Percentiles rank a stretch among this genome's conserved stretches.
These are phyloP conservation scores for Eledona agricola DNA, from an alignment of 2,888 invertebrate genomes.

Conservation along the genomic window DNA sequence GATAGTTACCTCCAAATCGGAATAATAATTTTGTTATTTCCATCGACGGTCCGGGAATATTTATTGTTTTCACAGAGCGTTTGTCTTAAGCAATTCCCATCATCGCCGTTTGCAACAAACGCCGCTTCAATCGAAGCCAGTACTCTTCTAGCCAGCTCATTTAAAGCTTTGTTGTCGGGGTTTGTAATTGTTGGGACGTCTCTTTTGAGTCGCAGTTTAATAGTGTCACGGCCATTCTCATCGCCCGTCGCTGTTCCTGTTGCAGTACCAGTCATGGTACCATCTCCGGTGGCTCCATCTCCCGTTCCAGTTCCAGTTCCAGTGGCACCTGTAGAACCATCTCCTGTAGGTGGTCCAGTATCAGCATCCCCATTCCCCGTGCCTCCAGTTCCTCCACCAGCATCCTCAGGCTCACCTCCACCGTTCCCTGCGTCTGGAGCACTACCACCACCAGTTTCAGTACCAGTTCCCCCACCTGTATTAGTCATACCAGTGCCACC, in stretches of 20 bases:
- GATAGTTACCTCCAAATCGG: constrained; percentile 78
- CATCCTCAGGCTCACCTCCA: constrained; percentile 47
- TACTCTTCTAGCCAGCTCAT: constrained; percentile 67
- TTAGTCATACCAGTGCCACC: constrained; percentile 42
- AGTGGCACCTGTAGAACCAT: constrained; percentile 27
- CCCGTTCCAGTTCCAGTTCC: constrained; percentile 21
- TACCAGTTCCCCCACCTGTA: constrained; percentile 31
- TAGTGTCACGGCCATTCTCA: constrained; percentile 36
- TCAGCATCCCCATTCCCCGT: constrained; percentile 18
- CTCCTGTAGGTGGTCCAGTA: constrained; percentile 25
- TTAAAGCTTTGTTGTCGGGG: constrained; percentile 61
- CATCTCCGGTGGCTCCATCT: constrained; percentile 5
- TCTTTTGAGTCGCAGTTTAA: constrained; percentile 58
- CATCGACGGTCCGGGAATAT: constrained; percentile 66
- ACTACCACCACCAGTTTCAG: constrained; percentile 50
- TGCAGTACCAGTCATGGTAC: constrained; percentile 1
- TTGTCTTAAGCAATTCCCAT: constrained; percentile 70
- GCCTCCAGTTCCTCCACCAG: constrained; percentile 17
- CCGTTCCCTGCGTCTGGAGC: constrained; percentile 57
- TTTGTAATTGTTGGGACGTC: constrained; percentile 53
- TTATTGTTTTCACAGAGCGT: constrained; percentile 75
- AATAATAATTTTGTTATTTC: constrained; percentile 72
- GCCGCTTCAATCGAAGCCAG: constrained; percentile 68
- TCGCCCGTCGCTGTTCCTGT: constrained; percentile 38
- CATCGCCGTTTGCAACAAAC: constrained; percentile 64